phyloP scores from a whole-genome alignment of 2,113 vertebrate species.

The Poeciliopsis prolifica region DNA sequence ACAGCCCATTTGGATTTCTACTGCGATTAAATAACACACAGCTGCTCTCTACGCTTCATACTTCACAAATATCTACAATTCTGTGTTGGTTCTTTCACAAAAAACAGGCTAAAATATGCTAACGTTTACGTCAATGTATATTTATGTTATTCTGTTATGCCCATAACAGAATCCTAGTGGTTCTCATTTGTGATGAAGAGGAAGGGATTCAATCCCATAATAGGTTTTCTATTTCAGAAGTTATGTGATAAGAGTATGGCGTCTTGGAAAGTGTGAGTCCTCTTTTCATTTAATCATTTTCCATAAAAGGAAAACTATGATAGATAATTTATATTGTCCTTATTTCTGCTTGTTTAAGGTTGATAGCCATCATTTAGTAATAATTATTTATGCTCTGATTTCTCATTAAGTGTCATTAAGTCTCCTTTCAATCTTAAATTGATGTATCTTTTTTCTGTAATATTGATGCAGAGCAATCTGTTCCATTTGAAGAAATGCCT shows the following conservation, averaged over 20 bases:
- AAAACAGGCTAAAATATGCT: not conserved
- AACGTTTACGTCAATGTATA: not conserved
- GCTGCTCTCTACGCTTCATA: not conserved
- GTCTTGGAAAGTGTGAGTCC: not conserved
- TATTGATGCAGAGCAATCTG: slow-evolving; percentile 24
- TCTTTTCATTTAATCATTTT: not conserved
- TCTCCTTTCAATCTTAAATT: slow-evolving; percentile 20
- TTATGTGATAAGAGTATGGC: not conserved
- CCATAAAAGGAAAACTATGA: slow-evolving; percentile 29
- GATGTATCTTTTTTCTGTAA: slow-evolving; percentile 10
- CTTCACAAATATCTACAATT: not conserved
- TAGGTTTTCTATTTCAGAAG: no score
- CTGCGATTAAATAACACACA: not conserved
- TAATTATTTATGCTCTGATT: slow-evolving; percentile 34
- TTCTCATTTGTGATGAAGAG: not conserved
- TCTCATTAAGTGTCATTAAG: slow-evolving; percentile 52
- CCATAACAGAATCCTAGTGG: not conserved
- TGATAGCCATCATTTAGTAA: slow-evolving; percentile 44
- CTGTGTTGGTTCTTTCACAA: not conserved
- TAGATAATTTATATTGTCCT: slow-evolving; percentile 5
- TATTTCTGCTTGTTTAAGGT: slow-evolving; percentile 19
- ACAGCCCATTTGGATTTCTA: no score
- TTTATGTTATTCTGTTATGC: not conserved
- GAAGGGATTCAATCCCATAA: not conserved
- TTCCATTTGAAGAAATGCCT: slow-evolving; percentile 8